Evolutionary conservation across 1,140 invertebrate genomes (phyloP).

Genomic region (Orussus abietinus): DNA sequence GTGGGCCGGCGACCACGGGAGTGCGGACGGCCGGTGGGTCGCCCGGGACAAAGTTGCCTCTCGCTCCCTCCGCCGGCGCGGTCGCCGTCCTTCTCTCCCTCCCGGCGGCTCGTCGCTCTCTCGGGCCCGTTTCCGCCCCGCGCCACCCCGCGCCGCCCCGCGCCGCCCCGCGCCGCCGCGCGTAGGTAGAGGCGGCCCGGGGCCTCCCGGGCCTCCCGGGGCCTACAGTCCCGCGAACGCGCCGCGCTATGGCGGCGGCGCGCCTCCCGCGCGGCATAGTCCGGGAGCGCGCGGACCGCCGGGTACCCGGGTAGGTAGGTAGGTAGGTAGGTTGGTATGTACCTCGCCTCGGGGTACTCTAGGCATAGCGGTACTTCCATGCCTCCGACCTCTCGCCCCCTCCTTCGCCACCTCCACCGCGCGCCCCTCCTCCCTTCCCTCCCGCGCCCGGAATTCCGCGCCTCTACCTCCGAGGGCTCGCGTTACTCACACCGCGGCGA

Average conservation of each 20-base stretch:
- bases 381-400: slow-evolving; percentile 15
- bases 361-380: slow-evolving; percentile 43
- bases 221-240: too few species aligned
- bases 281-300: slow-evolving; percentile 19
- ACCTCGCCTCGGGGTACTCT: slow-evolving; percentile 40
- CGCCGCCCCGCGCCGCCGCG: slow-evolving; percentile 25
- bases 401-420: slow-evolving; percentile 11
- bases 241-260: slow-evolving; percentile 24
- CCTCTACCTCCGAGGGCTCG: too few species aligned
- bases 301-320: slow-evolving; percentile 23
- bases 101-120: too few species aligned
- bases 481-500: too few species aligned
- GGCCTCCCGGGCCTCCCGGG: too few species aligned
- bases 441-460: too few species aligned
- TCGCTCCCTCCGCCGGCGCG: slow-evolving; percentile 18
- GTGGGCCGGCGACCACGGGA: slow-evolving; percentile 2
- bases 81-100: too few species aligned
- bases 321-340: slow-evolving; percentile 47
- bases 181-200: too few species aligned
- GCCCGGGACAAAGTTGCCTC: slow-evolving; percentile 9
- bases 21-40: not conserved
- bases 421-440: slow-evolving; percentile 7
- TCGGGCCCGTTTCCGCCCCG: too few species aligned
- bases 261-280: too few species aligned
- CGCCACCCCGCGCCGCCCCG: too few species aligned